Base-by-base conservation (phyloP, 2,797 vertebrate species). In the Galago senegalensis region DNA sequence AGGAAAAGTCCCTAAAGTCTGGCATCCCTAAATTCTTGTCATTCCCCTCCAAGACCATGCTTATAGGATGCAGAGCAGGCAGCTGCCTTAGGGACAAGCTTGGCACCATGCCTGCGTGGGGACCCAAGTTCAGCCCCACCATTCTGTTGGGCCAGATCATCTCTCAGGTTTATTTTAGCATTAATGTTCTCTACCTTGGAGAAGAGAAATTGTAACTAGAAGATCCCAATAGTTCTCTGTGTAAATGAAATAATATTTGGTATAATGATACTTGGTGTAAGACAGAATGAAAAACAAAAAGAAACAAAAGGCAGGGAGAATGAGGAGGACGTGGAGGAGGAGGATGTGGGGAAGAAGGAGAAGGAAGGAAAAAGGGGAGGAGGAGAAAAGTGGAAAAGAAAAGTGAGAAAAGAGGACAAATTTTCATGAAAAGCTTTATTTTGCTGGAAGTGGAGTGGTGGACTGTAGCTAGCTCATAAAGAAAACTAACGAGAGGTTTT, bases 211-310 rank as follows among this genome's bases (percentile, higher is more conserved):
- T 34, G 13, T 37, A 72, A 9, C 25, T 75, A 23, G 60, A 40
- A 46, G 49, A 92, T 90, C 46, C 56, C 20, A 72, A 25, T 53
- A 43, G 37, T 37, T 77, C 17, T 58, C 40, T 87, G 25, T 56
- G 25, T 63, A 84, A 65, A n/a, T 40, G 53, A 87, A 91, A 80
- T 75, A 63, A 86, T 56, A 40, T 63, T 83, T 91, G 56, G 31
- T 69, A 29, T 40, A 63, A 84, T 46, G 43, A 86, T 53, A 46
- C 58, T 83, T 91, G 56, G 31, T 67, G 25, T 46, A 63, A 84
- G 43, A 34, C 17, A 82, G 13, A 21, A 92, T 5, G 70, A 86
- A 86, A 69, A 21, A 11, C 18, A 23, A 61, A 73, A 37, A 40
- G 11, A 40, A 43, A 65, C 49, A 65, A 46, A 13, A 27, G 18